Evolutionary conservation across 2,888 invertebrate genomes (phyloP), one percentile per base, ranked within the genome.

Genomic region (Pardosa pseudoannulata): DNA sequence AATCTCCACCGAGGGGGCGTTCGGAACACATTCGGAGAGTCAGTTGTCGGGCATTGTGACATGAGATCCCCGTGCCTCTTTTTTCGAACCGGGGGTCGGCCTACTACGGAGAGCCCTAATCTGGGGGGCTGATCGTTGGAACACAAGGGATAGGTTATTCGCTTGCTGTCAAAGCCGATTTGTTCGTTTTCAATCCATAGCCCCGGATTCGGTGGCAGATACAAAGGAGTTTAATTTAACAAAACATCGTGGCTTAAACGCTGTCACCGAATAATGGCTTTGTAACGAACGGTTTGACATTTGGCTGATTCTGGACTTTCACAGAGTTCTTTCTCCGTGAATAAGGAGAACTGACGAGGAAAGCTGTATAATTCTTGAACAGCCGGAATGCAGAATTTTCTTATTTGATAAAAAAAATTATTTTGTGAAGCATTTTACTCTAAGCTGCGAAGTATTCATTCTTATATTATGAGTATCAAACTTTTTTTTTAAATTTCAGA

Each of bases 1-100:
- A 81, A 81, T 74, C 81, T 67, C 28, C 31, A 31, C 29, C 28
- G 31, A n/a, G 46, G 67, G 73, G 80, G 80, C 80, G 73, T 65
- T 65, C 27, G 23, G n/a, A 36, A 36, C 50, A 50, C 23, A 19
- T n/a, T n/a, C 62, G 27, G 23, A 28, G 41, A 27, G 67, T n/a
- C 56, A 36, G 31, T 23, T 56, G 56, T 32, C 50, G 23, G 39
- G 68, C 36, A 62, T 70, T 79, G 56, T 79, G 67, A 67, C 46
- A 67, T 27, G 46, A 19, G 76, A 76, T 76, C 64, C 62, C 64
- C 7, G 27, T 36, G 23, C 27, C 36, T 64, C n/a, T 41, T 31
- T n/a, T 31, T 7, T n/a, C n/a, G n/a, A n/a, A n/a, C 64, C 28
- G n/a, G 28, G 16, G 41, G 31, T 67, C 3, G 56, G 23, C 23